Percentiles rank a stretch among this genome's conserved stretches.
These are phyloP conservation scores for Mus spretus DNA, from an alignment of 2,797 vertebrate species.

Conservation along the genomic window DNA sequence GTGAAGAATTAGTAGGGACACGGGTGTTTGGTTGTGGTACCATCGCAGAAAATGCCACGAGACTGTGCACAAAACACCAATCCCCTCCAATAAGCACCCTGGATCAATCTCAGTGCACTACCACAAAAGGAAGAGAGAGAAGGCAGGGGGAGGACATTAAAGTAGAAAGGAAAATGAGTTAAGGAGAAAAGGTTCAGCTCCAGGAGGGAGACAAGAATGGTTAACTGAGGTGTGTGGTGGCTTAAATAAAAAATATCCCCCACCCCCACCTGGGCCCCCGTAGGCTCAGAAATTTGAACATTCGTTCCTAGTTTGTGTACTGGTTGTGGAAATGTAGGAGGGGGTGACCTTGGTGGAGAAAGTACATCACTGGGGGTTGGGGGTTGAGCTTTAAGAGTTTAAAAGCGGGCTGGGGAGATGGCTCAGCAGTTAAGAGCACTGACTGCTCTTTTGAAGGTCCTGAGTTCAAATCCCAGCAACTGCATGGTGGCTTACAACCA, in stretches of 20 bases:
- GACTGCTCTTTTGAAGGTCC: too few species aligned
- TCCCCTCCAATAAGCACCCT: background rate
- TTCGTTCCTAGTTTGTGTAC: background rate
- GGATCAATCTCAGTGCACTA: background rate
- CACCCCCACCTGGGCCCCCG: too few species aligned
- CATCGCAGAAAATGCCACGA: background rate
- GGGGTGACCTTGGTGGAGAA: background rate
- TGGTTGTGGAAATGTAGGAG: background rate
- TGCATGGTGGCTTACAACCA: too few species aligned
- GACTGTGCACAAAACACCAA: background rate
- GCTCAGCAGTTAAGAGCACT: too few species aligned
- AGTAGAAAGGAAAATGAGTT: background rate
- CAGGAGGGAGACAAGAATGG: background rate
- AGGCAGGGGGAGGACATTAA: background rate
- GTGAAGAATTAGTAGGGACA: background rate
- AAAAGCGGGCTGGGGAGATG: background rate
- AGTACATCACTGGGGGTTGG: background rate
- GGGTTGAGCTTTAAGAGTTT: background rate
- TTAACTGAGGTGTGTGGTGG: background rate
- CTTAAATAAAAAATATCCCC: background rate
- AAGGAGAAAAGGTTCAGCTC: background rate
- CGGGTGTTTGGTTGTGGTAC: background rate
- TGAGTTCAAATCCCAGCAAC: too few species aligned
- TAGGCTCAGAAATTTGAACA: background rate
- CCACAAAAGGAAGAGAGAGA: background rate